These are phyloP conservation scores for Parasteatoda tepidariorum DNA, from an alignment of 1,140 invertebrate genomes.

Conservation along the genomic window DNA sequence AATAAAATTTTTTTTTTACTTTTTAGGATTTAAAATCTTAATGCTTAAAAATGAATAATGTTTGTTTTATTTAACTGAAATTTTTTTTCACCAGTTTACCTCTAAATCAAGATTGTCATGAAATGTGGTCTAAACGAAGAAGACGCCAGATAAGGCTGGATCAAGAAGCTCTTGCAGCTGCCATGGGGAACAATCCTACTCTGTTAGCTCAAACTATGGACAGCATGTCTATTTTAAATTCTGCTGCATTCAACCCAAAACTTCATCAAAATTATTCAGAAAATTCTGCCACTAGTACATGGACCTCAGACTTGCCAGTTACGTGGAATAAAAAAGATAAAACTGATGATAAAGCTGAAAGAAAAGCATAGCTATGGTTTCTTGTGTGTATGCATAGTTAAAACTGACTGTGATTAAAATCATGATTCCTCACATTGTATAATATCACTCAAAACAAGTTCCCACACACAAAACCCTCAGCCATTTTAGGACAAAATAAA, in stretches of 20 bases:
- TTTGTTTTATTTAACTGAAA: too few relatives aligned
- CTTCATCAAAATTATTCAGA: slow-evolving; percentile 27
- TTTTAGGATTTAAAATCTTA: too few relatives aligned
- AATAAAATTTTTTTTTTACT: too few relatives aligned
- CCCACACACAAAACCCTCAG: not conserved
- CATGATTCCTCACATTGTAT: not conserved
- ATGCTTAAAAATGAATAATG: too few relatives aligned
- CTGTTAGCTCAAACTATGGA: slow-evolving; percentile 18
- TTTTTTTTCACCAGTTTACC: slow-evolving; percentile 71
- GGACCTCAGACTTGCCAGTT: not conserved
- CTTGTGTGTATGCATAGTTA: not conserved
- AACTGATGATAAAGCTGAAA: slow-evolving; percentile 22
- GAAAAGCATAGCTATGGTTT: slow-evolving; percentile 18
- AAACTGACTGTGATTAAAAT: not conserved
- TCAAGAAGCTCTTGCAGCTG: slow-evolving; percentile 72
- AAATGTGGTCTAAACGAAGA: slow-evolving; percentile 97
- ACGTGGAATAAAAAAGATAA: slow-evolving; percentile 48
- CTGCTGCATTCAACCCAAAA: not conserved
- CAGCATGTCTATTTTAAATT: not conserved
- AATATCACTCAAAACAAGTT: not conserved
- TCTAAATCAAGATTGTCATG: slow-evolving; percentile 98
- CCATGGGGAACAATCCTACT: slow-evolving; percentile 4
- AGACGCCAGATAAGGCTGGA: slow-evolving; percentile 83
- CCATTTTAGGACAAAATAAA: not conserved
- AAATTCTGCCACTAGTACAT: not conserved